These are phyloP conservation scores for Ptilodon capucinus DNA, from an alignment of 2,888 invertebrate species.

Conservation along the genomic window DNA sequence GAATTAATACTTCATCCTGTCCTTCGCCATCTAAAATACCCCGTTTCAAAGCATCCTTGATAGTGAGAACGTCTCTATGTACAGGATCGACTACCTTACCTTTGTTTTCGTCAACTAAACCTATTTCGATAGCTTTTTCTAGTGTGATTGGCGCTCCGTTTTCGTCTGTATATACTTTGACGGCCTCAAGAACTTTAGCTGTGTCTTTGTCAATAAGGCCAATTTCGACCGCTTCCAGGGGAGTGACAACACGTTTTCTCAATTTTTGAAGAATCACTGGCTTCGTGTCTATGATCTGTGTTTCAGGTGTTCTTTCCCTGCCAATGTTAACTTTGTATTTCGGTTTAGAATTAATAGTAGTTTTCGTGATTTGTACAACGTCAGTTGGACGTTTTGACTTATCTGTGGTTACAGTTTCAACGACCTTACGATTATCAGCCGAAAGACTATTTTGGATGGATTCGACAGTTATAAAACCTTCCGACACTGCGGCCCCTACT, in stretches of 20 bases:
- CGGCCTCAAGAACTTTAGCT: conserved; percentile 85
- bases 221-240: conserved; percentile 89
- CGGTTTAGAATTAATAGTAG: conserved; percentile 83
- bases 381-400: conserved; percentile 62
- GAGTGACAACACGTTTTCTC: conserved; percentile 88
- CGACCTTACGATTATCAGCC: conserved; percentile 55
- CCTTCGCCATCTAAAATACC: conserved; percentile 91
- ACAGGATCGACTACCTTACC: conserved; percentile 93
- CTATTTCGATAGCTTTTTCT: conserved; percentile 88
- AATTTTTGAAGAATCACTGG: conserved; percentile 89
- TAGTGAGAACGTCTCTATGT: conserved; percentile 89
- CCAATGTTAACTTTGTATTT: conserved; percentile 86
- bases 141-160: conserved; percentile 86
- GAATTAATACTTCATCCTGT: conserved; percentile 89
- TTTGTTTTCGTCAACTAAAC: conserved; percentile 86
- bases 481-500: conserved; percentile 82
- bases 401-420: conserved; percentile 38
- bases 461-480: conserved; percentile 80
- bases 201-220: conserved; percentile 91
- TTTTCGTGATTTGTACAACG: conserved; percentile 82
- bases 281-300: conserved; percentile 85
- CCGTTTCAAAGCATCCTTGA: conserved; percentile 92
- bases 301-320: conserved; percentile 80
- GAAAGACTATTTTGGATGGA: conserved; percentile 73
- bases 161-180: conserved; percentile 80